phyloP scores from a whole-genome alignment of 2,797 vertebrate genomes.

The Zalophus californianus region DNA sequence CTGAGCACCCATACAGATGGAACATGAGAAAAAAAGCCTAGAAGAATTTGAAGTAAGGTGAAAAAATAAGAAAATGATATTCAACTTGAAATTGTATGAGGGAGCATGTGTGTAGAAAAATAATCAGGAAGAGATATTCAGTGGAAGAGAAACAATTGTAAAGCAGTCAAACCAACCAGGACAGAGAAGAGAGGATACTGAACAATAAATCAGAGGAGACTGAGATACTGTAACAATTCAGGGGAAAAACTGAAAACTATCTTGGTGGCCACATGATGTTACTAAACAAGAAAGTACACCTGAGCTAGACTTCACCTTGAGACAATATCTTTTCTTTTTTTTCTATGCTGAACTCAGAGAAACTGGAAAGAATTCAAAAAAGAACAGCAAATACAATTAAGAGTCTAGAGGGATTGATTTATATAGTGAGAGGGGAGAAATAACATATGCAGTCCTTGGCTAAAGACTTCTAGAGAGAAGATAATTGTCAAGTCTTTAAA shows the following conservation, averaged over 20 bases:
- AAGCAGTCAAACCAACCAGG: slow-evolving; percentile 14
- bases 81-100: slow-evolving; percentile 45
- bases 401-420: slow-evolving; percentile 43
- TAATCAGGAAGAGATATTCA: slow-evolving; percentile 57
- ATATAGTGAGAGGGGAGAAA: slow-evolving; percentile 60
- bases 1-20: neutral
- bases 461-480: slow-evolving; percentile 40
- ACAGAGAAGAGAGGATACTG: neutral
- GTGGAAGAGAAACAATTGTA: slow-evolving; percentile 19
- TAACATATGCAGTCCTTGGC: slow-evolving; percentile 39
- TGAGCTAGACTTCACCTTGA: neutral
- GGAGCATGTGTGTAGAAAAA: neutral
- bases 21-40: neutral
- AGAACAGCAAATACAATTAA: slow-evolving; percentile 51
- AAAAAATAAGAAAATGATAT: slow-evolving; percentile 22
- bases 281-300: neutral
- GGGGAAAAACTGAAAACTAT: neutral
- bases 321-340: neutral
- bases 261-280: neutral
- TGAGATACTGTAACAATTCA: neutral
- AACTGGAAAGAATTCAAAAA: slow-evolving; percentile 51
- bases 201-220: slow-evolving; percentile 23
- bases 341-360: neutral
- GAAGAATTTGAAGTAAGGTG: neutral
- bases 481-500: slow-evolving; percentile 56